Conservation (phyloP, 1,140 invertebrate species). For the Drosophila yakuba region DNA sequence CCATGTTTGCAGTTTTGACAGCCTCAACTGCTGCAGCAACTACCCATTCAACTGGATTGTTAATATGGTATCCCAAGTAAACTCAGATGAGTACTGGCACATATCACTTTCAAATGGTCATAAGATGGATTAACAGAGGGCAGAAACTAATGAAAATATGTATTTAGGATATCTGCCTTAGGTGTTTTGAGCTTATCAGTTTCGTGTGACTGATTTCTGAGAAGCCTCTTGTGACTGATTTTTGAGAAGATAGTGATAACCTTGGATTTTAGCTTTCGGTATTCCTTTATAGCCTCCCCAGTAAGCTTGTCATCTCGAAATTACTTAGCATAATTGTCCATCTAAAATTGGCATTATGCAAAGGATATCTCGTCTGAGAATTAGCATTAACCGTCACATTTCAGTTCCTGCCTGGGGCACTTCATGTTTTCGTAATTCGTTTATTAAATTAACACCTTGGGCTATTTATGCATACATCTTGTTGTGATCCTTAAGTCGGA, state of each 20-base stretch:
- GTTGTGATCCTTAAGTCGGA: conserved; percentile 19
- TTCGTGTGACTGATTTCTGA: not conserved
- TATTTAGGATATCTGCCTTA: no score
- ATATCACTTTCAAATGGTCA: not conserved
- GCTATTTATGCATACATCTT: conserved; percentile 66
- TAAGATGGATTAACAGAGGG: not conserved
- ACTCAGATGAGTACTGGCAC: not conserved
- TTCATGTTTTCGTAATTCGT: conserved; percentile 73
- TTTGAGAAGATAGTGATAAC: not conserved
- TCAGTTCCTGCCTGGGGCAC: conserved; percentile 2
- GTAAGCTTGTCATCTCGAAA: not conserved
- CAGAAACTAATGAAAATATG: no score
- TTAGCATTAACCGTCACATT: conserved; percentile 40
- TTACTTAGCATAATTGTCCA: conserved; percentile 45
- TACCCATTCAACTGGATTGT: not conserved
- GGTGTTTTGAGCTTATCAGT: no score
- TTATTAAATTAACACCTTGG: conserved; percentile 77
- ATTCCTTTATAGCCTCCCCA: not conserved
- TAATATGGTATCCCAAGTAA: not conserved
- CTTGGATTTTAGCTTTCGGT: not conserved
- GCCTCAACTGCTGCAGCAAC: not conserved
- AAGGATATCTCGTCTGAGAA: conserved; percentile 35
- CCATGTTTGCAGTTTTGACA: conserved; percentile 3
- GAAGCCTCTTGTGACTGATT: not conserved
- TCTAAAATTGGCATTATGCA: conserved; percentile 46